Percentiles rank a stretch among this genome's conserved stretches.
These are phyloP conservation scores for Diarsia rubi DNA, from an alignment of 2,888 invertebrate genomes.

Conservation along the genomic window DNA sequence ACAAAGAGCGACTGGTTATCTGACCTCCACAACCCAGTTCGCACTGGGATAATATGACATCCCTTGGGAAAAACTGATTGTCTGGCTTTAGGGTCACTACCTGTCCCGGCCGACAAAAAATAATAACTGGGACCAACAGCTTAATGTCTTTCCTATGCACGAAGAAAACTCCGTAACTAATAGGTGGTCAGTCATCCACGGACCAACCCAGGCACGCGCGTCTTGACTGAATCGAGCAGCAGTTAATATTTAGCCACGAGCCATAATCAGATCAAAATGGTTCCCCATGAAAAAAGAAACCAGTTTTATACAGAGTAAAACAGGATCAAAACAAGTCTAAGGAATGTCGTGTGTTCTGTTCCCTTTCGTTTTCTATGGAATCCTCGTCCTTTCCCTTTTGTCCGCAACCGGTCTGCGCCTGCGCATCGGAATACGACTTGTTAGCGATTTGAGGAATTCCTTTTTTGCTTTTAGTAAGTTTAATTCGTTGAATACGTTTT, in stretches of 20 bases:
- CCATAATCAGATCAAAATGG: conserved; percentile 14
- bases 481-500: neutral
- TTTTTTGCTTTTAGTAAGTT: conserved; percentile 22
- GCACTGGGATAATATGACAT: too few species aligned
- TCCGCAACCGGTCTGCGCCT: conserved; percentile 66
- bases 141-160: too few species aligned
- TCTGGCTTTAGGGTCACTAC: too few species aligned
- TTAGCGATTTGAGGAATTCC: conserved; percentile 31
- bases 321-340: conserved; percentile 49
- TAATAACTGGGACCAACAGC: too few species aligned
- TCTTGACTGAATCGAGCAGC: too few species aligned
- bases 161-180: too few species aligned
- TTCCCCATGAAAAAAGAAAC: conserved; percentile 41
- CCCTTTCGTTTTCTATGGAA: conserved; percentile 74
- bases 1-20: too few species aligned
- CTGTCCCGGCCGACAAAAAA: too few species aligned
- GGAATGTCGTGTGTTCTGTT: conserved; percentile 57
- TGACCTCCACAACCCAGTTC: too few species aligned
- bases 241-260: neutral
- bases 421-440: conserved; percentile 40
- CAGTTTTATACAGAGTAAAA: conserved; percentile 36
- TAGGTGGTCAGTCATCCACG: too few species aligned
- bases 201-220: too few species aligned
- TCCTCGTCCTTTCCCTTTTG: conserved; percentile 75
- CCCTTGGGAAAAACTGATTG: too few species aligned